Percentiles rank a stretch among this genome's conserved stretches.
phyloP scores from a whole-genome alignment of 2,888 invertebrate genomes.

The Dryococelus australis region DNA sequence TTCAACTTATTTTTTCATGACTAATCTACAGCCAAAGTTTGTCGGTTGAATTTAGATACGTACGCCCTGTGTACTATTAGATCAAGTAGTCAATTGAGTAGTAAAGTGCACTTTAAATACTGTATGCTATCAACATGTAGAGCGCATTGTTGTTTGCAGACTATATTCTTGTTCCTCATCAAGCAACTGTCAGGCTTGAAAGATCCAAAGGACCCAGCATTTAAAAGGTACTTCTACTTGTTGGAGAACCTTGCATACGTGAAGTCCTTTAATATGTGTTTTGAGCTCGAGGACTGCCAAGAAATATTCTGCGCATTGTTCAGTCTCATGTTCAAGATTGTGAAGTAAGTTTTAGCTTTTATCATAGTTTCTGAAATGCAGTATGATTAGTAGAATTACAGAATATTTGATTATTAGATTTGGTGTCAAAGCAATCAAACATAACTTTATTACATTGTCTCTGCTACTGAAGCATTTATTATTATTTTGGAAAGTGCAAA shows the following conservation, averaged over 20 bases:
- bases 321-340: slow-evolving; percentile 93
- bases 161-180: slow-evolving; percentile 93
- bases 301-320: slow-evolving; percentile 95
- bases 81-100: no score
- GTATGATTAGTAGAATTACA: not conserved
- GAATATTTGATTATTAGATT: not conserved
- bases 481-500: no score
- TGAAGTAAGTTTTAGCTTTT: slow-evolving; percentile 76
- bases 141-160: slow-evolving; percentile 58
- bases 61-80: no score
- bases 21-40: no score
- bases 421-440: not conserved
- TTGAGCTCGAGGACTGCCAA: slow-evolving; percentile 96
- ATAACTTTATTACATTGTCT: not conserved
- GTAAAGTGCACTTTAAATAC: no score
- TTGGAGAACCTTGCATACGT: slow-evolving; percentile 97
- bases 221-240: slow-evolving; percentile 96
- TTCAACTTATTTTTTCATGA: no score
- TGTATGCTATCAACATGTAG: no score
- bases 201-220: slow-evolving; percentile 96
- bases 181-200: slow-evolving; percentile 91
- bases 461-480: no score
- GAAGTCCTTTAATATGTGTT: slow-evolving; percentile 98
- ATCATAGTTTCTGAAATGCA: not conserved
- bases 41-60: no score